These are phyloP conservation scores for Pristionchus exspectatus DNA, from an alignment of 2,888 invertebrate genomes.

Conservation along the genomic window DNA sequence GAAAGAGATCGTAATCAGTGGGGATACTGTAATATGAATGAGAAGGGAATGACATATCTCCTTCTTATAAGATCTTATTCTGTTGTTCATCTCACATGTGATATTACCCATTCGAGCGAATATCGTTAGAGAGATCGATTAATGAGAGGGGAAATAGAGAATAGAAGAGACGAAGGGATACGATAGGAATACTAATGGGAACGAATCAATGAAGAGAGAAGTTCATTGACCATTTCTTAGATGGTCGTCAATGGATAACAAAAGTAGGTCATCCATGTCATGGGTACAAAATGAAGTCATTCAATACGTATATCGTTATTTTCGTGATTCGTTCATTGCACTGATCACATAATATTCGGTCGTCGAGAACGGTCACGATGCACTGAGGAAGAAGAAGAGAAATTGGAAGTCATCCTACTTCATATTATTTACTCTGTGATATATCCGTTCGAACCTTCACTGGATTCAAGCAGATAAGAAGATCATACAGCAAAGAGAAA, in stretches of 20 bases:
- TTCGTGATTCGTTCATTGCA: neutral
- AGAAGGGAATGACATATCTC: neutral
- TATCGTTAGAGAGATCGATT: neutral
- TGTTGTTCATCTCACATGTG: constrained; percentile 22
- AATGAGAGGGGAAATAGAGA: neutral
- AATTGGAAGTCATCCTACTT: too few species aligned
- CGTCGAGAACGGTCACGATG: neutral
- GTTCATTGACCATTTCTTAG: neutral
- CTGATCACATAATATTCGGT: neutral
- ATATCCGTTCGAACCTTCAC: too few species aligned
- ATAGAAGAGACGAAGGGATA: neutral
- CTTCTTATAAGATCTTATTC: neutral
- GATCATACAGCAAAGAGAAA: neutral
- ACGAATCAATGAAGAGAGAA: neutral
- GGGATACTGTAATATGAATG: neutral
- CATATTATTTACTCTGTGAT: too few species aligned
- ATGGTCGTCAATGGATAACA: neutral
- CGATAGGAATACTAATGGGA: neutral
- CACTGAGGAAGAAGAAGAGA: neutral
- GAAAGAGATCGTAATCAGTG: neutral
- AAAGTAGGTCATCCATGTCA: neutral
- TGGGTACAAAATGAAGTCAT: neutral
- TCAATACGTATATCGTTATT: neutral
- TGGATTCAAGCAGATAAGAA: neutral
- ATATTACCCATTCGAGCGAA: constrained; percentile 10